Base-by-base conservation (phyloP, 2,113 vertebrate genomes). In the Odontesthes bonariensis region DNA sequence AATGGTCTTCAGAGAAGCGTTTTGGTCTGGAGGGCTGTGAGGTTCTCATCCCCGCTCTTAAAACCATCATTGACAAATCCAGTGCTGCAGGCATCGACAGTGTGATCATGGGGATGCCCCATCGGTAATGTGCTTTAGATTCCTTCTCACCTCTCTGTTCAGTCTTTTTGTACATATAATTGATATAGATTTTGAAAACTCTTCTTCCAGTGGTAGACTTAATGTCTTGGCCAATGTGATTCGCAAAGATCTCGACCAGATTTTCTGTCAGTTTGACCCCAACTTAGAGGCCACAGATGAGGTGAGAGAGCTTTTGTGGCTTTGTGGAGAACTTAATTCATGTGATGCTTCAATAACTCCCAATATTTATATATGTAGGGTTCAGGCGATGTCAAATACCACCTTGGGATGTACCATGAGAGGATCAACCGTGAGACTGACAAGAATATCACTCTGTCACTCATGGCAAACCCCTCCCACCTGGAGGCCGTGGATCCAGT, bases 71-170 rank as follows among this genome's bases (percentile, higher is more conserved):
- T 3, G 97, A 99, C 84, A 94, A 93, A 79, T 97, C 96, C 88
- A 96, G 94, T 0, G 97, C 94, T 64, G 95, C 94, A 2, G 96
- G 97, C 0, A 96, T 99, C 81, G 97, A 98, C 86, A 96, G 94
- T 6, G 95, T 98, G 49, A 97, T 99, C 91, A 96, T 98, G 97
- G 97, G 97, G 12, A 99, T 99, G 97, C 93, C 97, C 0, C 97
- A 99, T 95, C 97, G 97, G 97, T 98, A 90, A 44, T 22, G n/a
- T 33, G 8, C 22, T 33, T 6, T 19, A n/a, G 17, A 49, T n/a
- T 44, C 6, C 32, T 44, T 54, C 16, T 75, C 16, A 27, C 17
- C n/a, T 52, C 16, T 69, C 17, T 14, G 5, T 68, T 73, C 19
- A 40, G 60, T 27, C 14, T 59, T 12, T 17, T 38, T 3, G 35